Percentiles rank a stretch among this genome's conserved stretches.
Evolutionary conservation across 2,113 vertebrate genomes (phyloP).

Genomic region (Heterochromis multidens): DNA sequence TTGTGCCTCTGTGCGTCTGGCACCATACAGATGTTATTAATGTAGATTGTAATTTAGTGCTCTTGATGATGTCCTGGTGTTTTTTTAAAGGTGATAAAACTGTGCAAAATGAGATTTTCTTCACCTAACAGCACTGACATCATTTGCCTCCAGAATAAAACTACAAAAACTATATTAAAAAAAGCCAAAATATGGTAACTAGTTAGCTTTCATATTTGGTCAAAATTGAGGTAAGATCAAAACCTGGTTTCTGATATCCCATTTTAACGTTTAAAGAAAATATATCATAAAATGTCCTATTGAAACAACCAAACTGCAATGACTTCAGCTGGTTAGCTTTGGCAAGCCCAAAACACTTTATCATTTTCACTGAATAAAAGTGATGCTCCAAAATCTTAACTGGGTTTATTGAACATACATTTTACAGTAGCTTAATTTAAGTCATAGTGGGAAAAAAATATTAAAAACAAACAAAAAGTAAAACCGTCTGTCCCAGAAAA

Average conservation of each 20-base stretch:
- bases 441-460: neutral
- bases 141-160: neutral
- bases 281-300: neutral
- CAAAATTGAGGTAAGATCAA: neutral
- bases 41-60: neutral
- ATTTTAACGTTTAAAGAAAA: neutral
- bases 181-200: neutral
- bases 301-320: neutral
- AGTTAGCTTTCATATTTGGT: neutral
- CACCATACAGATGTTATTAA: neutral
- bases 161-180: neutral
- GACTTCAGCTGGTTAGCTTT: neutral
- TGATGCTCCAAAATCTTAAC: neutral
- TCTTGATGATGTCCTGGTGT: neutral
- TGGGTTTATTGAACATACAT: neutral
- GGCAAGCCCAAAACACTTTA: neutral
- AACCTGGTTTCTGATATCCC: neutral
- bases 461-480: neutral
- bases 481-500: no score
- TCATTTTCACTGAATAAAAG: neutral
- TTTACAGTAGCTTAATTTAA: no score
- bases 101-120: no score
- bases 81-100: neutral
- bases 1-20: neutral
- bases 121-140: neutral